A percentile compares a stretch with the other conserved stretches of the same genome.
phyloP scores from a whole-genome alignment of 2,113 vertebrate genomes.

The Anguilla rostrata region DNA sequence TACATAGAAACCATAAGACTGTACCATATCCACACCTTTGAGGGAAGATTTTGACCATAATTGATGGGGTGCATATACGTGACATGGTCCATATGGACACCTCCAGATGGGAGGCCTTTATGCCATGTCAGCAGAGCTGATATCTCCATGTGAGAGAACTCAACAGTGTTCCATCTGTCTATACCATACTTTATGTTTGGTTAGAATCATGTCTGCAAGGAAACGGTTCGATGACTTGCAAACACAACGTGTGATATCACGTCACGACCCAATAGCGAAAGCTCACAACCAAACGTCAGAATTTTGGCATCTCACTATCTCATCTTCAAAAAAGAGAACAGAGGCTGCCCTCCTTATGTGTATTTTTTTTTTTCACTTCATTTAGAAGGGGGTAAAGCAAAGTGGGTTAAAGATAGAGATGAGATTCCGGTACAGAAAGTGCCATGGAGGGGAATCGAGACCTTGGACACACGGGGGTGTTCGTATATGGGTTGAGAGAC shows the following conservation, averaged over 20 bases:
- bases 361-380: too few relatives aligned
- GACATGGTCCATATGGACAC: neutral
- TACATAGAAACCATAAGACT: neutral
- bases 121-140: neutral
- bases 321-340: neutral
- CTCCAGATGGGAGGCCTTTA: neutral
- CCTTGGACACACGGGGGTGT: too few relatives aligned
- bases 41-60: neutral
- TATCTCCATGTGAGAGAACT: neutral
- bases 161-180: constrained; percentile 2
- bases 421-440: too few relatives aligned
- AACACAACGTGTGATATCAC: neutral
- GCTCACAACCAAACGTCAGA: neutral
- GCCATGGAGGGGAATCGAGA: too few relatives aligned
- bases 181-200: neutral
- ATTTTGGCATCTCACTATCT: neutral
- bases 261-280: neutral
- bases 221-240: neutral
- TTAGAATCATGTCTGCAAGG: neutral
- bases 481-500: too few relatives aligned
- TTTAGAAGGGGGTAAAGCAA: too few relatives aligned
- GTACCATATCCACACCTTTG: neutral
- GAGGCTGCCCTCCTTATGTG: too few relatives aligned
- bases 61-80: neutral
- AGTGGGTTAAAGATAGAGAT: too few relatives aligned